Conservation (phyloP, 1,140 invertebrate genomes). For the Bombus fervidus region DNA sequence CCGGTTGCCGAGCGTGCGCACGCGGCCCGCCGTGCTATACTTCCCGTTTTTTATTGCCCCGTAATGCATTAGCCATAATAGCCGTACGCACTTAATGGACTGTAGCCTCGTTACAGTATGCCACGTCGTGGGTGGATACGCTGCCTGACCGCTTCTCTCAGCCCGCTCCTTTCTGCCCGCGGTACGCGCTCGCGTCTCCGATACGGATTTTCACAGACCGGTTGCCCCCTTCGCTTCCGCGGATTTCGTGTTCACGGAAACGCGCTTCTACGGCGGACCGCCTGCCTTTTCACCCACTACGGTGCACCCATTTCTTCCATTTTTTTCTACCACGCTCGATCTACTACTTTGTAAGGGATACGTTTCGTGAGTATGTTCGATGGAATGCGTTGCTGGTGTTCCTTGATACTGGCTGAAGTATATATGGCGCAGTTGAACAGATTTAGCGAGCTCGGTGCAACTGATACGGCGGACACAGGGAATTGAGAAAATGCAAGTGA, state of each 20-base stretch:
- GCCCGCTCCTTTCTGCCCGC: conserved; percentile 36
- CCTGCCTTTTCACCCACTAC: background rate
- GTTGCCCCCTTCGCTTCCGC: background rate
- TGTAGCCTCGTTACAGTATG: conserved; percentile 76
- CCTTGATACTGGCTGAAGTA: background rate
- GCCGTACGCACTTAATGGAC: conserved; percentile 77
- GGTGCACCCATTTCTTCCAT: background rate
- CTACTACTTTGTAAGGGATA: background rate
- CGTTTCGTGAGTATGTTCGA: background rate
- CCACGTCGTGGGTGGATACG: conserved; percentile 77
- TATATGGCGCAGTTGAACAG: background rate
- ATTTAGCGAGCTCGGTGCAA: conserved; percentile 1
- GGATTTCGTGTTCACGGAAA: conserved; percentile 23
- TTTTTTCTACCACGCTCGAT: too few relatives aligned
- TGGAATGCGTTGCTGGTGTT: conserved; percentile 42
- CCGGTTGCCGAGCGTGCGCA: conserved; percentile 70
- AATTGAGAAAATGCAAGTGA: background rate
- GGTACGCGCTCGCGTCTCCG: conserved; percentile 15
- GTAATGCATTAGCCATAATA: conserved; percentile 78
- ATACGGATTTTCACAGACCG: conserved; percentile 32
- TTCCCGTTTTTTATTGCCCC: conserved; percentile 73
- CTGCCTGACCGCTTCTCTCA: conserved; percentile 50
- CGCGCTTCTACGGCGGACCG: too few relatives aligned
- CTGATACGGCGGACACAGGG: conserved; percentile 10
- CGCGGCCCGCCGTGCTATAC: conserved; percentile 68